These are phyloP conservation scores for Tortrix viridana DNA, from an alignment of 2,888 invertebrate genomes.

Conservation along the genomic window DNA sequence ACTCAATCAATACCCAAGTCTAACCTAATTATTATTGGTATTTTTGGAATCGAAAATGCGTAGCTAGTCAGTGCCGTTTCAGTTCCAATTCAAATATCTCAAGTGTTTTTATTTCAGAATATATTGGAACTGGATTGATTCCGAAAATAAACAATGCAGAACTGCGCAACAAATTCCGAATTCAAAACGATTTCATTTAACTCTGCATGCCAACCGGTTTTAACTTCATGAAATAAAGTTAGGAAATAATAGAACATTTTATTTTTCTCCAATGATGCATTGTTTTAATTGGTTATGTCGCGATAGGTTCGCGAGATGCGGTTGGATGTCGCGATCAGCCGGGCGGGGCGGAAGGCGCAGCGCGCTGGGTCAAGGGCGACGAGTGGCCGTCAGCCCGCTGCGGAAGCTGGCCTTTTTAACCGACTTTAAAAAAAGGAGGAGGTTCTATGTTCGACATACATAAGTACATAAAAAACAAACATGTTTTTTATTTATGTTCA, in stretches of 20 bases:
- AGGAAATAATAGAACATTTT: constrained; percentile 6
- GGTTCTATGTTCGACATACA: no score
- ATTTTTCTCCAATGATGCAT: constrained; percentile 13
- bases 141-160: constrained; percentile 16
- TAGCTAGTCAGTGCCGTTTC: constrained; percentile 10
- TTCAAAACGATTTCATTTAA: background rate
- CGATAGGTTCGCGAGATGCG: constrained; percentile 44
- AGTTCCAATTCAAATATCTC: constrained; percentile 11
- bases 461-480: no score
- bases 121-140: constrained; percentile 7
- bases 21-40: constrained; percentile 17
- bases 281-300: constrained; percentile 14
- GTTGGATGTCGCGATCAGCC: constrained; percentile 50
- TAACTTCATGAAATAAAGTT: background rate
- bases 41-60: constrained; percentile 17
- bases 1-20: constrained; percentile 20
- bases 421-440: no score
- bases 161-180: constrained; percentile 10
- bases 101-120: constrained; percentile 19
- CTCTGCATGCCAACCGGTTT: no score
- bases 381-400: constrained; percentile 53
- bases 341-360: constrained; percentile 51
- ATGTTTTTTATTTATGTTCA: no score
- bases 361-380: constrained; percentile 70
- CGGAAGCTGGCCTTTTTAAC: constrained; percentile 47